Evolutionary conservation across 2,888 invertebrate genomes (phyloP).

Genomic region (Heliconius erato): DNA sequence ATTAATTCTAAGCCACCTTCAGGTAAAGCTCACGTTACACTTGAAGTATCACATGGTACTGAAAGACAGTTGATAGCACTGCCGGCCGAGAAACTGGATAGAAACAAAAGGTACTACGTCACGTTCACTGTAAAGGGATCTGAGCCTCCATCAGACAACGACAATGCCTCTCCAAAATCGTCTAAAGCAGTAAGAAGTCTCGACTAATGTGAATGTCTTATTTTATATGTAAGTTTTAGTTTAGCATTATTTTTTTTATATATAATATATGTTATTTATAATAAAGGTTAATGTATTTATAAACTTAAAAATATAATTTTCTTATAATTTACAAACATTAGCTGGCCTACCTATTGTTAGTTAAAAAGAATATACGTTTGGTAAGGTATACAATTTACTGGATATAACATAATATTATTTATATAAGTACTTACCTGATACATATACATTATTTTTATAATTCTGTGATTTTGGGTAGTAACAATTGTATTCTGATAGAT

Average conservation of each 20-base stretch:
- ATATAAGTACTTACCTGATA: neutral
- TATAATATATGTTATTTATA: neutral
- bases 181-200: conserved; percentile 76
- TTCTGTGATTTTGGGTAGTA: neutral
- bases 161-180: conserved; percentile 75
- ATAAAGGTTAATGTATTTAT: neutral
- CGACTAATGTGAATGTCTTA: conserved; percentile 49
- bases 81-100: conserved; percentile 94
- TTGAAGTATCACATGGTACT: conserved; percentile 94
- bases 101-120: conserved; percentile 96
- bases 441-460: neutral
- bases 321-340: neutral
- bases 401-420: neutral
- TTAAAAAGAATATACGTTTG: neutral
- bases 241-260: neutral
- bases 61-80: conserved; percentile 94
- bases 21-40: conserved; percentile 86
- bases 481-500: neutral
- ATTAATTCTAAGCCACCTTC: conserved; percentile 84
- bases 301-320: neutral
- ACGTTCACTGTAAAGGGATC: conserved; percentile 95
- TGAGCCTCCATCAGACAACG: conserved; percentile 84
- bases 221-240: neutral
- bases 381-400: neutral
- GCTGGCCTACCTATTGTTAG: neutral